Conservation (phyloP, 1,140 invertebrate species). For the Monochamus saltuarius region DNA sequence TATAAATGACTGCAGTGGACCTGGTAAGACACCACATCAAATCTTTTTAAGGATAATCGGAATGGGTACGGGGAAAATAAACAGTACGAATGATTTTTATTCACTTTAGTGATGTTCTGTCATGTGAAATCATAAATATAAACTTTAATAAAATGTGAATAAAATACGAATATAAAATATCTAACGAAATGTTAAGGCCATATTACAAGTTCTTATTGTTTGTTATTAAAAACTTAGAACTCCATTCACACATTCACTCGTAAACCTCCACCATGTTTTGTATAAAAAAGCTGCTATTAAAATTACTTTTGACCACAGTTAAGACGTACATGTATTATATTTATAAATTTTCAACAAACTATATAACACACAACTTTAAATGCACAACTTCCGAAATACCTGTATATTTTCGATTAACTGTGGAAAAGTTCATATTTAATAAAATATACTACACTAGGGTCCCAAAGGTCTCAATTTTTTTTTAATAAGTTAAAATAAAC, state of each 20-base stretch:
- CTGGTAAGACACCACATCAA: too few relatives aligned
- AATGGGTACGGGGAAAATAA: too few relatives aligned
- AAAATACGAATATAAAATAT: conserved; percentile 44
- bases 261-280: conserved; percentile 40
- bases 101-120: conserved; percentile 43
- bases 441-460: too few relatives aligned
- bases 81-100: conserved; percentile 20
- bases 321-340: conserved; percentile 14
- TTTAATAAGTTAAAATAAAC: too few relatives aligned
- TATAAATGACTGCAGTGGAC: too few relatives aligned
- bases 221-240: conserved; percentile 22
- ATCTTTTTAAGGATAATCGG: too few relatives aligned
- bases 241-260: conserved; percentile 30
- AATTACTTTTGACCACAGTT: conserved; percentile 22
- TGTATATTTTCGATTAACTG: background rate
- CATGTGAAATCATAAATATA: conserved; percentile 38
- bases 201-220: conserved; percentile 19
- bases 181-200: conserved; percentile 41
- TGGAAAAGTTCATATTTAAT: conserved; percentile 7
- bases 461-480: too few relatives aligned
- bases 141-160: conserved; percentile 34
- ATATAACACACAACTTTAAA: conserved; percentile 23
- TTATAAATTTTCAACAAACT: conserved; percentile 25
- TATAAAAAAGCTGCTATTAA: conserved; percentile 39
- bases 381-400: conserved; percentile 10